Conservation (phyloP, 2,797 vertebrate species). For the Diplodus puntazzo region DNA sequence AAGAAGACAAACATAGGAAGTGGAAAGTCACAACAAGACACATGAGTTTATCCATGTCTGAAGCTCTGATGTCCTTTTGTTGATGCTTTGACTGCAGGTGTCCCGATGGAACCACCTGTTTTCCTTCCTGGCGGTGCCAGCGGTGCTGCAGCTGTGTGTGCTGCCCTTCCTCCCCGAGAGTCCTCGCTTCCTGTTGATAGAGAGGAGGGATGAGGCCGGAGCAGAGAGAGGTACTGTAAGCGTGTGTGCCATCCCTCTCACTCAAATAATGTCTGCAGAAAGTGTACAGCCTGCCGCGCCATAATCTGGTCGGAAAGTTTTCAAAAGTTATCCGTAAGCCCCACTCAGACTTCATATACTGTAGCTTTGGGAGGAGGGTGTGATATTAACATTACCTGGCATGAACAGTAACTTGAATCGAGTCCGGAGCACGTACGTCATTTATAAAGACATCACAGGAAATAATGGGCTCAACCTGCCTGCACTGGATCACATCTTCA, state of each 20-base stretch:
- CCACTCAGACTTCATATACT: not conserved
- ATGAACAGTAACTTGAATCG: not conserved
- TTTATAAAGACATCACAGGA: not conserved
- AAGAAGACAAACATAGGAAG: too few relatives aligned
- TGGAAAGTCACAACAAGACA: too few relatives aligned
- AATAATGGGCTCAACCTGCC: not conserved
- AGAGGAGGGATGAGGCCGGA: constrained; percentile 86
- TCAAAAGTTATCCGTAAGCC: not conserved
- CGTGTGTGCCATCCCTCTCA: not conserved
- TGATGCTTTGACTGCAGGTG: constrained; percentile 82
- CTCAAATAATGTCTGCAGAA: constrained; percentile 1
- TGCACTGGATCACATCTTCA: too few relatives aligned
- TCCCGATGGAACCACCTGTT: constrained; percentile 92
- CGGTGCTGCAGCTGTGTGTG: constrained; percentile 87
- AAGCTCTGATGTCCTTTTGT: constrained; percentile 25
- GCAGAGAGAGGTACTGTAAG: constrained; percentile 89
- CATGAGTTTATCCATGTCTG: not conserved
- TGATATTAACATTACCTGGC: not conserved
- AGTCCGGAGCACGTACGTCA: not conserved
- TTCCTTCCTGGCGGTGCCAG: constrained; percentile 87
- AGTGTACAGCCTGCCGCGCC: not conserved
- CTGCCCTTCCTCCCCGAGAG: constrained; percentile 96
- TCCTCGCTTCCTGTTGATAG: constrained; percentile 93
- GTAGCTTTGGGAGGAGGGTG: too few relatives aligned
- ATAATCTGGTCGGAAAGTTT: not conserved